These are phyloP conservation scores for Furcula furcula DNA, from an alignment of 2,888 invertebrate genomes.

Conservation along the genomic window DNA sequence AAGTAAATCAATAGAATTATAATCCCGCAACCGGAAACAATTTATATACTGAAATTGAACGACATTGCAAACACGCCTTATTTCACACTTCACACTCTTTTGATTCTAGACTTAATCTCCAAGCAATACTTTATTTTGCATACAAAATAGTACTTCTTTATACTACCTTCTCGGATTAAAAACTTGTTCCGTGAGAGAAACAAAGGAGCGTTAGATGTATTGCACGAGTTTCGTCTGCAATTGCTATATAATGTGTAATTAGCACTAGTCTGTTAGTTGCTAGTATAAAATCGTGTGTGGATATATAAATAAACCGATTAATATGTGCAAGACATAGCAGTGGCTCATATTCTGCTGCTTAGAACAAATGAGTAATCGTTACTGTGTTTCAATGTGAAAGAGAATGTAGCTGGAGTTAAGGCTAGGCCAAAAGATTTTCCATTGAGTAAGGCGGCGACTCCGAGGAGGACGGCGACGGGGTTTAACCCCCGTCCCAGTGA, in stretches of 20 bases:
- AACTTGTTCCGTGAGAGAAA: constrained; percentile 11
- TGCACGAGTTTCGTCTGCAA: constrained; percentile 11
- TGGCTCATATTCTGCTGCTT: too few relatives aligned
- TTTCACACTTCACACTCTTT: constrained; percentile 4
- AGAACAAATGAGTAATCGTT: too few relatives aligned
- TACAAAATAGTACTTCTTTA: constrained; percentile 22
- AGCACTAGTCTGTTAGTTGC: constrained; percentile 2
- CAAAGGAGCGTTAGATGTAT: constrained; percentile 11
- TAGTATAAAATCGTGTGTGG: too few relatives aligned
- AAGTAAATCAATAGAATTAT: too few relatives aligned
- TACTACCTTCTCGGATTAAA: constrained; percentile 23
- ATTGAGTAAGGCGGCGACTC: too few relatives aligned
- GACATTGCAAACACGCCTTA: constrained; percentile 13
- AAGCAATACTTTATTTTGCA: constrained; percentile 8
- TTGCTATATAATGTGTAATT: constrained; percentile 9
- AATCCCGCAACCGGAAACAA: not conserved
- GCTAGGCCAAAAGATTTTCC: too few relatives aligned
- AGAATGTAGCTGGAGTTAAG: too few relatives aligned
- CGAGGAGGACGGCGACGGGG: too few relatives aligned
- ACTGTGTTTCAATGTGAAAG: too few relatives aligned
- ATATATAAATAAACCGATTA: too few relatives aligned
- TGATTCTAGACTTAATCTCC: constrained; percentile 18
- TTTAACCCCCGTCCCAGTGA: too few relatives aligned
- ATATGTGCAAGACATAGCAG: too few relatives aligned
- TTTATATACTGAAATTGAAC: not conserved